Base-by-base conservation (phyloP, 1,140 invertebrate genomes). In the Drosophila baimaii region DNA sequence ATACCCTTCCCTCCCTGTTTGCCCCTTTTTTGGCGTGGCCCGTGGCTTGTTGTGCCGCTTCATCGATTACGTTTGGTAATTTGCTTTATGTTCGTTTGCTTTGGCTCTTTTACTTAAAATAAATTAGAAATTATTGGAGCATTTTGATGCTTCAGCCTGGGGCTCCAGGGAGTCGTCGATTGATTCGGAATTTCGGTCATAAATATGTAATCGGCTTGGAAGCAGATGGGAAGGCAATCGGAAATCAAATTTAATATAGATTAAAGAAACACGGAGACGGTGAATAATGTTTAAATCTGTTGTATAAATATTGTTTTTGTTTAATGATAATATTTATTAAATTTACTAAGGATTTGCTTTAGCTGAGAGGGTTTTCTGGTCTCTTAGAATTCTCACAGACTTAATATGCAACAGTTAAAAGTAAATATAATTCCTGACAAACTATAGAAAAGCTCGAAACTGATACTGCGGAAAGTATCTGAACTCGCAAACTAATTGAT, bases 121-220 rank as follows among this genome's bases (percentile, higher is more conserved):
- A 88, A 89, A 89, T 89, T 89, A 84, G 85, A 90, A 90, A 85
- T 89, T 84, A 84, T 90, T 90, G 77, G 59, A 89, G 84, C 74
- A 70, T 83, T 74, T 83, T 70, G 76, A 33, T 59, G 54, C 51
- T 66, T 31, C 35, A 62, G 43, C 46, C n/a, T 19, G 10, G 41
- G 39, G 55, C 29, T 29, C 39, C 23, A 12, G 21, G 13, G 44
- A 65, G 43, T 59, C 37, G 29, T 68, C 76, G 79, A 88, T 89
- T 88, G 84, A 75, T 84, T 89, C 77, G 21, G 31, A 81, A 70
- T 84, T 68, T 39, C 44, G 47, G 9, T 31, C 65, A 89, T 77
- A 83, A 89, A 83, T 88, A 70, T 65, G 56, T 85, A 81, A 81
- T 81, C 64, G 79, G 46, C 59, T 51, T 61, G 35, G 13, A 44